Conservation (phyloP, 23 tunicate species). For the Trididemnum nubilum region DNA sequence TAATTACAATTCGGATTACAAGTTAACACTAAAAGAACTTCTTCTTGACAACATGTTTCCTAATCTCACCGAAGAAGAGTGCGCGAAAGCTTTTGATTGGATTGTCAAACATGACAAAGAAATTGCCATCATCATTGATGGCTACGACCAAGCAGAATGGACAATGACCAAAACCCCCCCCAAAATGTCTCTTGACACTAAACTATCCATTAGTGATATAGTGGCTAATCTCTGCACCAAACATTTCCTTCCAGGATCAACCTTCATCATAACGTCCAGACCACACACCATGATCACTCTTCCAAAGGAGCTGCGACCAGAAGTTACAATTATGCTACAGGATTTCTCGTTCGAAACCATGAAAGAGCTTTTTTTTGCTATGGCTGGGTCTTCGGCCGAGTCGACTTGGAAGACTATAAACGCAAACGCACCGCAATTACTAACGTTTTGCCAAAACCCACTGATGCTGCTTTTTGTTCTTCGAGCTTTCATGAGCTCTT, state of each 20-base stretch:
- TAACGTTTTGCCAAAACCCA: constrained; percentile 12
- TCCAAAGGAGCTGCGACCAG: neutral
- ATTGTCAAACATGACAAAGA: neutral
- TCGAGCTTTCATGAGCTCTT: neutral
- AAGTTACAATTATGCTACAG: neutral
- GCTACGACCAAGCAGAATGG: constrained; percentile 28
- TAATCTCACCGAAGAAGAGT: neutral
- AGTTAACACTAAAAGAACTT: constrained; percentile 13
- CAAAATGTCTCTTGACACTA: neutral
- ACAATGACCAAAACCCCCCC: neutral
- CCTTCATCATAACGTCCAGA: constrained; percentile 10
- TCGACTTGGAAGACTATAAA: neutral
- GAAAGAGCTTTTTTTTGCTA: constrained; percentile 7
- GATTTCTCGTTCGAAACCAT: neutral
- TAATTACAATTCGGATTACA: neutral
- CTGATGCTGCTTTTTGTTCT: neutral
- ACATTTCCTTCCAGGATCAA: neutral
- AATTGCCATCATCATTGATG: constrained; percentile 13
- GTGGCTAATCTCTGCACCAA: neutral
- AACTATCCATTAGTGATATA: neutral
- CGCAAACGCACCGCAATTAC: neutral
- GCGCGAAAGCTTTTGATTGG: constrained; percentile 13
- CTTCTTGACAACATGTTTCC: constrained; percentile 9
- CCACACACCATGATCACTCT: constrained; percentile 11
- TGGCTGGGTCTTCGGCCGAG: neutral